Evolutionary conservation across 2,113 vertebrate genomes (phyloP).

Genomic region (Craseonycteris thonglongyai): DNA sequence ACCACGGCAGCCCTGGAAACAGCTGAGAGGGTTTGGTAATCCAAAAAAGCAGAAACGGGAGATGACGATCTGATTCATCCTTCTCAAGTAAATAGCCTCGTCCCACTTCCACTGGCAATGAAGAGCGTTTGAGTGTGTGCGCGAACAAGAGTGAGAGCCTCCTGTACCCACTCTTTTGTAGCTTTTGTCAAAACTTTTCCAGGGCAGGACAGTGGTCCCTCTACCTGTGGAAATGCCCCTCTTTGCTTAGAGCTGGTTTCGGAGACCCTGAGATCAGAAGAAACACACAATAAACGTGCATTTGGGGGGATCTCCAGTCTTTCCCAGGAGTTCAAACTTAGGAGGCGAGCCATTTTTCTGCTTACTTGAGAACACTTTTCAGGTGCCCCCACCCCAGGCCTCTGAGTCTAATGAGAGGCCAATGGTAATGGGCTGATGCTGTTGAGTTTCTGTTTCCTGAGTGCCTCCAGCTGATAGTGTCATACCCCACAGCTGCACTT

Average conservation of each 20-base stretch:
- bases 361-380: neutral
- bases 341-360: neutral
- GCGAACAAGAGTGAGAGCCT: too few relatives aligned
- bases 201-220: neutral
- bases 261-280: neutral
- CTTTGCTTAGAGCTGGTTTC: neutral
- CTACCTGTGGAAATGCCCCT: rapidly evolving
- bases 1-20: slow-evolving; percentile 40
- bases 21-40: slow-evolving; percentile 43
- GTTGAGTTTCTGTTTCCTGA: slow-evolving; percentile 21
- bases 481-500: neutral
- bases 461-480: neutral
- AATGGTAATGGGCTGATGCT: neutral
- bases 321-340: neutral
- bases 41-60: slow-evolving; percentile 34
- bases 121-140: neutral
- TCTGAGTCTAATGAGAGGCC: neutral
- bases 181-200: neutral
- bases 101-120: neutral
- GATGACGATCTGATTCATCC: neutral
- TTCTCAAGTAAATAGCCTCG: neutral
- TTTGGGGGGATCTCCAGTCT: neutral
- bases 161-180: rapidly evolving
- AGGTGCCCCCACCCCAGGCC: neutral
- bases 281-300: neutral